phyloP scores from a whole-genome alignment of 2,797 vertebrate species.

The Pipistrellus pygmaeus region DNA sequence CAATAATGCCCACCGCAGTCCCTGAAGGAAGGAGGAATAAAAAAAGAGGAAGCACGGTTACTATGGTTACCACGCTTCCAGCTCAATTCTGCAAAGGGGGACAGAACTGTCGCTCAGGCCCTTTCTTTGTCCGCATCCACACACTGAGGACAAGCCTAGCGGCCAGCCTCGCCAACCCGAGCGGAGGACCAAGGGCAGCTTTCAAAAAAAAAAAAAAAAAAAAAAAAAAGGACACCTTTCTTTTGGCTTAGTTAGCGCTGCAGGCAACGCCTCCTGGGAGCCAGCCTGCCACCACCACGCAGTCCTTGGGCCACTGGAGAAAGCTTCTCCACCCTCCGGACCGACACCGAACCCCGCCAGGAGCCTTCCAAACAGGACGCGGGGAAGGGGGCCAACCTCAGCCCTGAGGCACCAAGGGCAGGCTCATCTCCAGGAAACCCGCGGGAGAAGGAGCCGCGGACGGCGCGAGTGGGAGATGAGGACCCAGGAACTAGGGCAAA shows the following conservation, averaged over 20 bases:
- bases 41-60: neutral
- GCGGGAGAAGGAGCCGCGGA: neutral
- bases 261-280: neutral
- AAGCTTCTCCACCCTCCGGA: neutral
- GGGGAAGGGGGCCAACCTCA: neutral
- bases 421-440: neutral
- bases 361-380: neutral
- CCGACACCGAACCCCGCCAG: neutral
- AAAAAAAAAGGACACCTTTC: neutral
- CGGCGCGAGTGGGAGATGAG: neutral
- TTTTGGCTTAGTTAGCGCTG: neutral
- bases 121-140: constrained; percentile 20
- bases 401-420: neutral
- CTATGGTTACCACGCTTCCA: constrained; percentile 43
- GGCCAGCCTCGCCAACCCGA: neutral
- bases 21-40: neutral
- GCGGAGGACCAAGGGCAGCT: neutral
- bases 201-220: neutral
- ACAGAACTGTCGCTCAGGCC: neutral
- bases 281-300: neutral
- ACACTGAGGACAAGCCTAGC: neutral
- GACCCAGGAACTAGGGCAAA: too few relatives aligned
- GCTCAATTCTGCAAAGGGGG: neutral
- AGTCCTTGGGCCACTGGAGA: neutral
- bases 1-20: neutral